These are phyloP conservation scores for Diadema setosum DNA, from an alignment of 35 echinoderm and acorn worm species.

Conservation along the genomic window DNA sequence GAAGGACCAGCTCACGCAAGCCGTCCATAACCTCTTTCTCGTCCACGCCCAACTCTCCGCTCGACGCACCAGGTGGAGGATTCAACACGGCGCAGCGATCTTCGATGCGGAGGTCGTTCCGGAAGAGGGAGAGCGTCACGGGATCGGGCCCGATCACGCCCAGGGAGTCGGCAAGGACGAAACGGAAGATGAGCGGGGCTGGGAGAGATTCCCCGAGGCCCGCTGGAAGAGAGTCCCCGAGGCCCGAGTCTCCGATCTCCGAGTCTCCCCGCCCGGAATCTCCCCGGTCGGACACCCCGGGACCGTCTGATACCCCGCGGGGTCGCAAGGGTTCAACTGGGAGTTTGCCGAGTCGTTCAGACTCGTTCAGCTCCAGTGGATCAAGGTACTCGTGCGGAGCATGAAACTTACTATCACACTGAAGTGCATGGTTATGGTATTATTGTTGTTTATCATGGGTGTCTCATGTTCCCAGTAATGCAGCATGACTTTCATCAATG, in stretches of 20 bases:
- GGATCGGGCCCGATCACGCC: neutral
- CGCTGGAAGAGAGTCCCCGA: neutral
- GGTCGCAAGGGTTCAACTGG: neutral
- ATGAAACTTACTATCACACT: too few species aligned
- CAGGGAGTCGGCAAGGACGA: neutral
- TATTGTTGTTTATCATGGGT: too few species aligned
- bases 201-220: neutral
- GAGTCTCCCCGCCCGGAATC: neutral
- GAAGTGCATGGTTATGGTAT: too few species aligned
- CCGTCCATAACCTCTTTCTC: constrained; percentile 37
- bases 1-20: neutral
- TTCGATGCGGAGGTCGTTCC: constrained; percentile 8
- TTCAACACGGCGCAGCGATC: neutral
- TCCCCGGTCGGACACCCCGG: neutral
- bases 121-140: constrained; percentile 16
- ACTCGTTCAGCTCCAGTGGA: neutral
- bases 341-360: neutral
- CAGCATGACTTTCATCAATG: too few species aligned
- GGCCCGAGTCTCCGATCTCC: neutral
- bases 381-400: too few species aligned
- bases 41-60: constrained; percentile 27
- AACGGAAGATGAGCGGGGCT: neutral
- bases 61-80: neutral
- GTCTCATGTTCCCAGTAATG: too few species aligned
- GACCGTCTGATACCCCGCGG: neutral